A percentile compares a stretch with the other conserved stretches of the same genome.
Conservation (phyloP, 2,888 invertebrate genomes). For the Dasysyrphus tricinctus region DNA sequence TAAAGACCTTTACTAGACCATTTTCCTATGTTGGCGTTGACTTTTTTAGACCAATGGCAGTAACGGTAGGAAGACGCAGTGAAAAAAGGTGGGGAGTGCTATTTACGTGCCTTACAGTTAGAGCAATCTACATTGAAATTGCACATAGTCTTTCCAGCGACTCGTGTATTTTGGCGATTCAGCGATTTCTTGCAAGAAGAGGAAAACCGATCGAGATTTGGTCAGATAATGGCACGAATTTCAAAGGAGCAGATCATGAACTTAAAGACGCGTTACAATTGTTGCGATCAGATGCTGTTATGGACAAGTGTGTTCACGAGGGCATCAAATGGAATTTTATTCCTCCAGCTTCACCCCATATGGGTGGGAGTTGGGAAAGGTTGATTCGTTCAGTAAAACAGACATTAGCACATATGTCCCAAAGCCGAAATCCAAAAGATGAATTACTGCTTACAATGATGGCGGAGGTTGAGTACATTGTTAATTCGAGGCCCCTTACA, state of each 20-base stretch:
- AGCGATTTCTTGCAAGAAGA: conserved; percentile 52
- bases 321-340: conserved; percentile 36
- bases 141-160: conserved; percentile 52
- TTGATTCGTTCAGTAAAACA: conserved; percentile 15
- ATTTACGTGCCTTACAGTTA: conserved; percentile 63
- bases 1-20: conserved; percentile 33
- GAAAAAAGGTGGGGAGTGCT: conserved; percentile 59
- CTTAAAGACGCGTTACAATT: background rate
- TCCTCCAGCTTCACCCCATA: conserved; percentile 26
- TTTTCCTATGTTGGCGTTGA: conserved; percentile 38
- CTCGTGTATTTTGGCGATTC: conserved; percentile 57
- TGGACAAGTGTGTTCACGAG: background rate
- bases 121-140: conserved; percentile 44
- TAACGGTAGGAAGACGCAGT: conserved; percentile 45
- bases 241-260: conserved; percentile 53
- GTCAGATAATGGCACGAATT: conserved; percentile 72
- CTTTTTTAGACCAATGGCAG: conserved; percentile 61
- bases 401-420: background rate
- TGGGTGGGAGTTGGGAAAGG: conserved; percentile 35
- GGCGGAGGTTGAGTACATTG: conserved; percentile 23
- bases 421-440: conserved; percentile 14
- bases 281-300: background rate
- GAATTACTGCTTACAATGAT: conserved; percentile 27
- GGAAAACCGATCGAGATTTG: conserved; percentile 46
- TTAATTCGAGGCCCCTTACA: conserved; percentile 12